Conservation (phyloP, 2,797 vertebrate species). For the Perdix hodgsoniae region DNA sequence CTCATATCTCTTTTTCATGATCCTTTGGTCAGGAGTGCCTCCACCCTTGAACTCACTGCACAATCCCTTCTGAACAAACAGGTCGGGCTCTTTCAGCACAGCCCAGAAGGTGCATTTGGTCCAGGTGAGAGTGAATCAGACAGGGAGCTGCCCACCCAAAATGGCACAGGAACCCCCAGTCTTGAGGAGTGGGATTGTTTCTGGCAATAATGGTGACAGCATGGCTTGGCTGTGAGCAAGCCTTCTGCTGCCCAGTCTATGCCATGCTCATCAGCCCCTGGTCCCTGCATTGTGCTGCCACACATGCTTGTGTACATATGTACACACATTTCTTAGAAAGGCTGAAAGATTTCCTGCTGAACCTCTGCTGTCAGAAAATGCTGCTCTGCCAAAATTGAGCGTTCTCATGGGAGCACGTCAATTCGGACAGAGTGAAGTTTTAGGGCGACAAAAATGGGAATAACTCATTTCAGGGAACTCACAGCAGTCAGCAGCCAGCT, state of each 20-base stretch:
- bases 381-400: not conserved
- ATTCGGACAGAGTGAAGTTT: not conserved
- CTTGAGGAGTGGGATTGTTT: not conserved
- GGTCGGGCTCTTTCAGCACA: not conserved
- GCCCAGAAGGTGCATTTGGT: not conserved
- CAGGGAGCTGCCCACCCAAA: not conserved
- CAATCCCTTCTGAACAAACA: not conserved
- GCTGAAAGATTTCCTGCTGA: not conserved
- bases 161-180: not conserved
- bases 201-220: not conserved
- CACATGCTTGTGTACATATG: not conserved
- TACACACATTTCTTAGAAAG: not conserved
- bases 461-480: constrained; percentile 40
- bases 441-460: not conserved
- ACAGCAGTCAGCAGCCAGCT: constrained; percentile 28
- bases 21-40: not conserved
- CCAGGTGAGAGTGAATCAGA: not conserved
- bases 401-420: not conserved
- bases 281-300: not conserved
- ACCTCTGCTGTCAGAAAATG: constrained; percentile 9
- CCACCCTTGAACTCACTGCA: fast-evolving
- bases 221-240: not conserved
- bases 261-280: not conserved
- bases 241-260: not conserved
- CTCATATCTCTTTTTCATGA: not conserved